These are phyloP conservation scores for Brachypalpus laphriformis DNA, from an alignment of 2,888 invertebrate species.

Conservation along the genomic window DNA sequence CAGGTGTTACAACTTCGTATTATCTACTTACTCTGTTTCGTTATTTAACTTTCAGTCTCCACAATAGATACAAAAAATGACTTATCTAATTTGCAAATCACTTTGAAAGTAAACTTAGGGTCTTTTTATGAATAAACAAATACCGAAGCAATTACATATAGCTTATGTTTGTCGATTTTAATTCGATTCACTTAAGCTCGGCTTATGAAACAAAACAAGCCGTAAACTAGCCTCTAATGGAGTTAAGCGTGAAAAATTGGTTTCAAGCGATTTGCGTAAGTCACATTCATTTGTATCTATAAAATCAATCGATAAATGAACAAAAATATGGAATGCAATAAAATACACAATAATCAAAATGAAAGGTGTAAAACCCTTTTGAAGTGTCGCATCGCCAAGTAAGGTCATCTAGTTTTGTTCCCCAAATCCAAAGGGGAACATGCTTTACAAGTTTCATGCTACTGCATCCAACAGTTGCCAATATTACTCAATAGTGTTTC, in stretches of 20 bases:
- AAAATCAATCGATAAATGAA: neutral
- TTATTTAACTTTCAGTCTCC: neutral
- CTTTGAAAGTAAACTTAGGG: neutral
- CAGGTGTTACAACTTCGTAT: neutral
- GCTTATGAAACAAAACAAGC: neutral
- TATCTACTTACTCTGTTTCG: neutral
- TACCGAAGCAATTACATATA: neutral
- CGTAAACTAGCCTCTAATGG: neutral
- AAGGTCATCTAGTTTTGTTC: constrained; percentile 1
- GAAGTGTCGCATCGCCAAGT: neutral
- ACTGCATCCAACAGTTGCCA: neutral
- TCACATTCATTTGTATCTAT: neutral
- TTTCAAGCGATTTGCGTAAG: neutral
- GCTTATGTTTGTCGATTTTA: neutral
- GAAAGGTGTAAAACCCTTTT: constrained; percentile 6
- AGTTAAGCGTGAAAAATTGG: neutral
- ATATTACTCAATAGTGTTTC: neutral
- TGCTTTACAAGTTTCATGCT: neutral
- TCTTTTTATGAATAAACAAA: neutral
- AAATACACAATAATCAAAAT: neutral
- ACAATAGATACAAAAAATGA: neutral
- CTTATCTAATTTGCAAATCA: neutral
- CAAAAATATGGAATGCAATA: neutral
- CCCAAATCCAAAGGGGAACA: neutral
- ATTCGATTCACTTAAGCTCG: neutral